Base-by-base conservation (phyloP, 1,140 invertebrate species). In the Pentalonia nigronervosa region DNA sequence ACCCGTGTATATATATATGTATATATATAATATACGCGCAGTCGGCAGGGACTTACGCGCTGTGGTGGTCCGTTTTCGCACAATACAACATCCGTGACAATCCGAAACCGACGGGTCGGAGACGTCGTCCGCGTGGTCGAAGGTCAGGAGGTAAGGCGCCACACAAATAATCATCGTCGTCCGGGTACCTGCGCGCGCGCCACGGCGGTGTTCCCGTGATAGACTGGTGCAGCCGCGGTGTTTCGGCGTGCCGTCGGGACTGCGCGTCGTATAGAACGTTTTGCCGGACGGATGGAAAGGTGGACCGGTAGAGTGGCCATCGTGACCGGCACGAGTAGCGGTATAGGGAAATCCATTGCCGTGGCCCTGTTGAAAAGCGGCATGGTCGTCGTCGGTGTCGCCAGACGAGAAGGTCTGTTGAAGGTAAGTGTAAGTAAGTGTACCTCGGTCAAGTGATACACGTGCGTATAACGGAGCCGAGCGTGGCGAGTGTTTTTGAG, bases 281-380 rank as follows among this genome's bases (percentile, higher is more conserved):
- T 67, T 7, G 14, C 60, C n/a, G 50, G 50, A 21, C 8, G n/a
- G n/a, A 91, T 95, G 95, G 94, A 96, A 50, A 95, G 96, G 45
- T 97, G 96, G 96, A 94, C 94, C 56, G 96, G 96, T 93, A 95
- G 96, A 93, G 96, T 97, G 25, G 97, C 96, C 7, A 95, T 97
- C 7, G 96, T 97, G 20, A 97, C 97, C 21, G 97, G 96, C 9
- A 96, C 96, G 23, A 97, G 96, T 92, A 95, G 95, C 3, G 97
- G 97, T 0, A 97, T 97, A 91, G 97, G 97, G 0, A 95, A 95
- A 6, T 95, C 95, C 17, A 95, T 96, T 87, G 95, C 95, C 88
- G 94, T 95, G 90, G 94, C 94, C 1, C 94, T 97, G 36, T 95
- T 96, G 0, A 94, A 95, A 48, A 94, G 95, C 93, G 96, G 97